Evolutionary conservation across 2,113 vertebrate genomes (phyloP).

Genomic region (Regulus satrapa): DNA sequence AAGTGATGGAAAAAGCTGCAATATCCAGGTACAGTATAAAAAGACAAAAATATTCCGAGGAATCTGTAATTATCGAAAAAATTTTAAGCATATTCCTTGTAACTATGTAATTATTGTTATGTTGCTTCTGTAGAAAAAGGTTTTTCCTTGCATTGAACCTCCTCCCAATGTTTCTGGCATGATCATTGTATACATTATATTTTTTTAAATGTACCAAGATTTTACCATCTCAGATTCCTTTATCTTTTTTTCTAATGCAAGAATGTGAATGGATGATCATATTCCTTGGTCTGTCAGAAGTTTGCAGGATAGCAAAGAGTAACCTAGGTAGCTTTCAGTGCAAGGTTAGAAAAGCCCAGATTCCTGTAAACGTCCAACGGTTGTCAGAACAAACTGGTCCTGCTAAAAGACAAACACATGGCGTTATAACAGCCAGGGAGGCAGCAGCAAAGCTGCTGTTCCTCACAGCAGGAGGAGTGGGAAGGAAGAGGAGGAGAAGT

Average conservation of each 20-base stretch:
- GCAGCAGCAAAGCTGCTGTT: neutral
- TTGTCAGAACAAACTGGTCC: neutral
- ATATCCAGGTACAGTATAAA: constrained; percentile 83
- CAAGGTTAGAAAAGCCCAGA: neutral
- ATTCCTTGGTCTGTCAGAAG: neutral
- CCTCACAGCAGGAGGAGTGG: neutral
- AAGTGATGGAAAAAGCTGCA: constrained; percentile 94
- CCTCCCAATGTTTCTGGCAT: neutral
- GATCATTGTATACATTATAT: neutral
- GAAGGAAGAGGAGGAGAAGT: neutral
- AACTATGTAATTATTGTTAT: neutral
- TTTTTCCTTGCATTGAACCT: neutral
- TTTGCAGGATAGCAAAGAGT: neutral
- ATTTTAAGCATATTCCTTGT: neutral
- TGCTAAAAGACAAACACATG: neutral
- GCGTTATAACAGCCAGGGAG: neutral
- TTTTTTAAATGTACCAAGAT: neutral
- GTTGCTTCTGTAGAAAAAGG: neutral
- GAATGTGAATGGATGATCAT: neutral
- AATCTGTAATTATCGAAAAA: neutral
- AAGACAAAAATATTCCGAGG: neutral
- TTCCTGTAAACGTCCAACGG: rapidly evolving
- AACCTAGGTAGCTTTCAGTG: neutral
- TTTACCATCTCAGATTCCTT: neutral
- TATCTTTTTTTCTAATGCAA: neutral